These are phyloP conservation scores for Griposia aprilina DNA, from an alignment of 2,888 invertebrate genomes.

Conservation along the genomic window DNA sequence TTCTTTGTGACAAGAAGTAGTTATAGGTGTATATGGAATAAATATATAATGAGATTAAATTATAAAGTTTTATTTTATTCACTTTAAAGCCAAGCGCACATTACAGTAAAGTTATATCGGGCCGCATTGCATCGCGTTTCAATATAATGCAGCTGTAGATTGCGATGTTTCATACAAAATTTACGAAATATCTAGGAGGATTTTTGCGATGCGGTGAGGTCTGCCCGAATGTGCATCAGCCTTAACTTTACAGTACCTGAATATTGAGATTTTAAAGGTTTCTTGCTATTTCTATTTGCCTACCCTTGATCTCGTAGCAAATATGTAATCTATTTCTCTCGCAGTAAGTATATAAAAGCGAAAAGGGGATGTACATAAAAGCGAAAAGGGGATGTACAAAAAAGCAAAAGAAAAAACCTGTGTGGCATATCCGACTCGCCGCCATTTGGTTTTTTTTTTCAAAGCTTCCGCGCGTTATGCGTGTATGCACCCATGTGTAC, in stretches of 20 bases:
- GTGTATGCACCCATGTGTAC: too few species aligned
- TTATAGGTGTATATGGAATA: slow-evolving; percentile 89
- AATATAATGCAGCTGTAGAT: not conserved
- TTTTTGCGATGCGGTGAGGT: not conserved
- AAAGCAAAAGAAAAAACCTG: not conserved
- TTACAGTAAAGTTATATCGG: not conserved
- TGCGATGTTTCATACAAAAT: not conserved
- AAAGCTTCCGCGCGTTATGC: too few species aligned
- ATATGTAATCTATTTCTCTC: not conserved
- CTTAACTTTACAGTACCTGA: not conserved
- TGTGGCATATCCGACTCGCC: too few species aligned
- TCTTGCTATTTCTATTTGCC: not conserved
- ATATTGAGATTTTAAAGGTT: not conserved
- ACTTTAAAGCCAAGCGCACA: not conserved
- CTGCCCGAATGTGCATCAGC: not conserved
- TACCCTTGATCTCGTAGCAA: not conserved
- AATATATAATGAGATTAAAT: slow-evolving; percentile 84
- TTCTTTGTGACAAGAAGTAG: slow-evolving; percentile 86
- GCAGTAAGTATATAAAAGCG: not conserved
- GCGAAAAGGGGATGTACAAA: too few species aligned
- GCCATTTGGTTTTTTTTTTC: too few species aligned
- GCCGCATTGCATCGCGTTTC: not conserved
- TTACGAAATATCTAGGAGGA: not conserved
- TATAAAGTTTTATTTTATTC: slow-evolving; percentile 58
- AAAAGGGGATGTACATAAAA: too few species aligned